These are phyloP conservation scores for Ostrea edulis DNA, from an alignment of 1,140 invertebrate genomes.

Conservation along the genomic window DNA sequence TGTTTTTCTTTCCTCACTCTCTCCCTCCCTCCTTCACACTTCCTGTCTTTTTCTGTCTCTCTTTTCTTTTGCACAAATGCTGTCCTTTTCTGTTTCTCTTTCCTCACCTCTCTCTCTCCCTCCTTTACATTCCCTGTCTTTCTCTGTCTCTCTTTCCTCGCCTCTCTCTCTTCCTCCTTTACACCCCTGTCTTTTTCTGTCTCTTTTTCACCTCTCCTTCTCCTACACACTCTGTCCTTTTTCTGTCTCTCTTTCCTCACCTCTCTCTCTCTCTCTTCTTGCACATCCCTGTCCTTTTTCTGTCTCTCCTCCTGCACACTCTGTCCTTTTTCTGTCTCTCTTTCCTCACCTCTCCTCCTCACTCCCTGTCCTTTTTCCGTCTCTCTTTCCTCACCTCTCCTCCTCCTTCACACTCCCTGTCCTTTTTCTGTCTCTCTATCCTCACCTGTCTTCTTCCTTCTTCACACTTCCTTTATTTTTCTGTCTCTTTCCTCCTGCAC, in stretches of 20 bases:
- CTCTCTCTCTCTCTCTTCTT: neutral
- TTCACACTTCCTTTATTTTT: neutral
- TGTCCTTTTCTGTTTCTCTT: constrained; percentile 29
- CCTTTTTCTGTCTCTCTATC: neutral
- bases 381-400: too few species aligned
- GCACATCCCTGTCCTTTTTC: neutral
- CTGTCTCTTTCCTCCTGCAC: neutral
- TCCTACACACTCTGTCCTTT: constrained; percentile 14
- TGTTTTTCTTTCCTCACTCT: constrained; percentile 6
- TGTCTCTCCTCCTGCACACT: neutral
- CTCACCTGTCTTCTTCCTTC: neutral
- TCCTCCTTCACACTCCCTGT: too few species aligned
- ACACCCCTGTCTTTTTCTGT: neutral
- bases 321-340: too few species aligned
- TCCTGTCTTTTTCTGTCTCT: neutral
- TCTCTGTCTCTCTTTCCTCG: too few species aligned
- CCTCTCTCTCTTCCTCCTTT: neutral
- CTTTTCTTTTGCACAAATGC: neutral
- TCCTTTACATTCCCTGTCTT: too few species aligned
- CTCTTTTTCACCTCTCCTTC: neutral
- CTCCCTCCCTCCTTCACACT: neutral
- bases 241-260: neutral
- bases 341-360: too few species aligned
- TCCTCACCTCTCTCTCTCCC: constrained; percentile 30
- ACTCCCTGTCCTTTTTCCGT: too few species aligned